phyloP scores from a whole-genome alignment of 2,797 vertebrate genomes.

The Numenius phaeopus region DNA sequence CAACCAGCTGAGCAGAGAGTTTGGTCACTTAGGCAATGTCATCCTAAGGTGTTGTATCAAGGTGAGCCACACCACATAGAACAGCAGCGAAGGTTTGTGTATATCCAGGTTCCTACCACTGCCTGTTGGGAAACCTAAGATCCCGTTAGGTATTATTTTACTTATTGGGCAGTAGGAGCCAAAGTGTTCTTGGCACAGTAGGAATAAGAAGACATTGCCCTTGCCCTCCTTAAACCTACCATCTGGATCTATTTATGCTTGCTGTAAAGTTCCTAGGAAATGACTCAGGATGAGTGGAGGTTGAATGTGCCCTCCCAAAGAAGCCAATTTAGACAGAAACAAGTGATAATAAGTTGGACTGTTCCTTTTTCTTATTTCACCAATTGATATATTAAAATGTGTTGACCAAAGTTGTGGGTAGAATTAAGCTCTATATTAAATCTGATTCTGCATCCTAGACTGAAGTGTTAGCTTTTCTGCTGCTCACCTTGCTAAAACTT shows the following conservation, averaged over 20 bases:
- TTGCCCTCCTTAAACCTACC: neutral
- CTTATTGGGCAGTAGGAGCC: neutral
- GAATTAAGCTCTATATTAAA: neutral
- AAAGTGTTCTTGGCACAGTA: neutral
- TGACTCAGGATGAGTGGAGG: neutral
- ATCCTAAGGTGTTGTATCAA: neutral
- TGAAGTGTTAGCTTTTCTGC: neutral
- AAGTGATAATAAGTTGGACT: neutral
- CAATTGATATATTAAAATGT: neutral
- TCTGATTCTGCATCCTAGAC: neutral
- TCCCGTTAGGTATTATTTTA: neutral
- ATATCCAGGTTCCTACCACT: neutral
- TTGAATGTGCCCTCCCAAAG: neutral
- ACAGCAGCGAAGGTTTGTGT: neutral
- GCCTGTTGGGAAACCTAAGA: neutral
- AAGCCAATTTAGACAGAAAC: neutral
- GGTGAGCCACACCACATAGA: neutral
- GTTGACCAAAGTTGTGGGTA: neutral
- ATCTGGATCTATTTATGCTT: neutral
- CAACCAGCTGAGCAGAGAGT: neutral
- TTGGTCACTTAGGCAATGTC: neutral
- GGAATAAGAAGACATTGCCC: neutral
- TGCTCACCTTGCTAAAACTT: neutral
- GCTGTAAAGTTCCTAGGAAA: neutral
- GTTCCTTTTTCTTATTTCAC: neutral